Base-by-base conservation (phyloP, 2,888 invertebrate species). In the Allophyes oxyacanthae region DNA sequence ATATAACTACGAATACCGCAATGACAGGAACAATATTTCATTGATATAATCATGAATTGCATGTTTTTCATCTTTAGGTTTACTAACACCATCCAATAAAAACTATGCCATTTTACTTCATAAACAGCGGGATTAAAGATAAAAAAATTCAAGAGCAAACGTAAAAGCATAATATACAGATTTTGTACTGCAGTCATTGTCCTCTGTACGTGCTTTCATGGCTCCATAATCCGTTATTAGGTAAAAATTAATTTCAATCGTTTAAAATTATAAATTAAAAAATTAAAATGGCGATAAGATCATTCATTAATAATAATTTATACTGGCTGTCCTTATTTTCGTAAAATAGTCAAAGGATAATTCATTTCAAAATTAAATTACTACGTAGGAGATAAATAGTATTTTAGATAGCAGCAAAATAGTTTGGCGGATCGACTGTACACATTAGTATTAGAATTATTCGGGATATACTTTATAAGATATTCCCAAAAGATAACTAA, bases 161-260 rank as follows among this genome's bases (percentile, higher is more conserved):
- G 45, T 45, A 41, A 40, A 59, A 53, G 41, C 51, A 58, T 71
- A 63, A 72, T 71, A 76, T 71, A 72, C 61, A 65, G 70, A 75
- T 77, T 72, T 70, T 64, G 72, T 70, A 77, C 70, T 68, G 67
- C 70, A 74, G 65, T 74, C 61, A 53, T 55, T 50, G 14, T 61
- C 38, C 20, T 61, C 38, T 49, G 26, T 56, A 42, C 52, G 53
- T 50, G 41, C 49, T 61, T 43, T 25, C 36, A 52, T 56, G 51
- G 42, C 28, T 51, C 44, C 26, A 42, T 42, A 60, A 60, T 65
- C 50, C 20, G 9, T 49, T 25, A 45, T 36, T 20, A 40, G 26
- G 43, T 9, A 51, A 60, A 42, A 57, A 34, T 53, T 41, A 34
- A 37, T 48, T 48, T 43, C 33, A 4, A 34, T 56, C 20, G 7